These are phyloP conservation scores for Platysteira castanea DNA, from an alignment of 2,113 vertebrate species.

Conservation along the genomic window DNA sequence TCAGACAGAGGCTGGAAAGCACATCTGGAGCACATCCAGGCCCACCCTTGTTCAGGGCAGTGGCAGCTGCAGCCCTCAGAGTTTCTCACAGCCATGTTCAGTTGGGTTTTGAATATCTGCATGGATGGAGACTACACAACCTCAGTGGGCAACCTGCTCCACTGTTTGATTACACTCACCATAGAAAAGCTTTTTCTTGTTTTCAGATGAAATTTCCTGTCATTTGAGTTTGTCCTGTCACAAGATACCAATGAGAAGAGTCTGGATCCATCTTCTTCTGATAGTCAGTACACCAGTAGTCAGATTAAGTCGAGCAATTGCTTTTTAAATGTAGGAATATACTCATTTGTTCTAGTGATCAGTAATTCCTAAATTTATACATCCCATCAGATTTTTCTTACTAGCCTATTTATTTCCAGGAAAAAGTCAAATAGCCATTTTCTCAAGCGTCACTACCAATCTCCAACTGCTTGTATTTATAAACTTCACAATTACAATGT, in stretches of 20 bases:
- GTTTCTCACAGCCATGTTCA: background rate
- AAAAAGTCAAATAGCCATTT: background rate
- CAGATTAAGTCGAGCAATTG: background rate
- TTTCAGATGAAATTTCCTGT: background rate
- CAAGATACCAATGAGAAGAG: background rate
- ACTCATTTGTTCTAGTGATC: background rate
- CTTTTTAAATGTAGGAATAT: background rate
- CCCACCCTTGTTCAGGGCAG: background rate
- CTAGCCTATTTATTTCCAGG: background rate
- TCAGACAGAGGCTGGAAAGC: background rate
- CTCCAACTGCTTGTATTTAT: background rate
- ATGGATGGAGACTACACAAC: background rate
- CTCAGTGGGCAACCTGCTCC: background rate
- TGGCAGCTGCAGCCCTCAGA: background rate
- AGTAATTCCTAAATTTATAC: background rate
- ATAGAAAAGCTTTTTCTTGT: background rate
- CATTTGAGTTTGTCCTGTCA: background rate
- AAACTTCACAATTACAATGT: slow-evolving; percentile 10
- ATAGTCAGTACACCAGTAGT: background rate
- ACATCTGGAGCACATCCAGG: background rate
- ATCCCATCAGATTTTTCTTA: background rate
- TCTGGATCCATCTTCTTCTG: background rate
- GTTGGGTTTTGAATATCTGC: background rate
- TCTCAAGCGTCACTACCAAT: background rate
- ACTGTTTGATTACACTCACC: background rate